phyloP scores from a whole-genome alignment of 2,113 vertebrate genomes.

The Cyprinodon variegatus region DNA sequence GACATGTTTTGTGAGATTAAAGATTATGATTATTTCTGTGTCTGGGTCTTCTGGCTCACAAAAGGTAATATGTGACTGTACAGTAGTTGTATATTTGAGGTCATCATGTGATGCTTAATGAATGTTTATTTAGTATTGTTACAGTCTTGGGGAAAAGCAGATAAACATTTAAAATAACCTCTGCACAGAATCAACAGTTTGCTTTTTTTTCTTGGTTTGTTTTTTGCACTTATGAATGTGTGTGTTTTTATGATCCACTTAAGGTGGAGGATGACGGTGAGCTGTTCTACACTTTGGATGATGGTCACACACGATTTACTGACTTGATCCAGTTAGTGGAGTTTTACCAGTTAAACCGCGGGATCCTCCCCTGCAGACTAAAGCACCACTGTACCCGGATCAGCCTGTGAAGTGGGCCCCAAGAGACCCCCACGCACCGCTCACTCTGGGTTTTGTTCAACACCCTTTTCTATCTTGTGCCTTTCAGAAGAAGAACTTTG shows the following conservation, averaged over 20 bases:
- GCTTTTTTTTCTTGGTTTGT: not conserved
- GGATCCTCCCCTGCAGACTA: conserved; percentile 93
- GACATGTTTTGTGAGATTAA: not conserved
- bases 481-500: conserved; percentile 63
- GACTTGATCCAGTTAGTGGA: conserved; percentile 98
- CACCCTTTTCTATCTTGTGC: conserved; percentile 65
- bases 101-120: not conserved
- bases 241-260: conserved; percentile 3
- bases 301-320: conserved; percentile 92
- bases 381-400: conserved; percentile 92
- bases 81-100: not conserved
- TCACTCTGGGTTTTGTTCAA: conserved; percentile 48
- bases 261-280: conserved; percentile 93
- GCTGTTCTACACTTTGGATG: conserved; percentile 91
- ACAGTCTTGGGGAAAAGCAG: not conserved
- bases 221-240: conserved; percentile 6
- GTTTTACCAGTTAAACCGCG: conserved; percentile 96
- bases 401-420: conserved; percentile 82
- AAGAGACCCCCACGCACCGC: conserved; percentile 27
- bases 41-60: no score
- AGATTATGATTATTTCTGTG: no score
- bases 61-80: not conserved
- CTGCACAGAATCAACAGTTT: not conserved
- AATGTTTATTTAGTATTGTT: not conserved
- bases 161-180: conserved; percentile 3